phyloP scores from a whole-genome alignment of 2,113 vertebrate species.

The Lamprotornis superbus region DNA sequence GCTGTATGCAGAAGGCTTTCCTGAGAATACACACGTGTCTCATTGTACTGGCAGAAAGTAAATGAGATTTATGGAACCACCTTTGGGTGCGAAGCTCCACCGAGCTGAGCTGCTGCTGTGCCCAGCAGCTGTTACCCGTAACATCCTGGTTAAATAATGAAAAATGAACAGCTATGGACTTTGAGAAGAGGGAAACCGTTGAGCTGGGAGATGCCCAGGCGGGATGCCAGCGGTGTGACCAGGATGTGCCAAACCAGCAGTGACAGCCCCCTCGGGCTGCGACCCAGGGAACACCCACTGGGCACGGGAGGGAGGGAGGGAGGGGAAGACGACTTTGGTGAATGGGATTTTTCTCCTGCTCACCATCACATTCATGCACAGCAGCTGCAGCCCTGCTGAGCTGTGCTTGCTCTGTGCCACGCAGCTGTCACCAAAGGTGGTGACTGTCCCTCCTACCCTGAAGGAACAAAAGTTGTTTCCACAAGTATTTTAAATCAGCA shows the following conservation, averaged over 20 bases:
- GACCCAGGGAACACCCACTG: fast-evolving
- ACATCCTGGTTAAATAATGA: constrained; percentile 51
- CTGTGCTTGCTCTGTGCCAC: neutral
- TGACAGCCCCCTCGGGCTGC: neutral
- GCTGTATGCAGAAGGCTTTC: constrained; percentile 64
- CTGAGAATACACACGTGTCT: constrained; percentile 53
- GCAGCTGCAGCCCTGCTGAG: neutral
- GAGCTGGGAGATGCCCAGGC: neutral
- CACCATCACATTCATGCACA: neutral
- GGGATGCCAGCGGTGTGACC: fast-evolving
- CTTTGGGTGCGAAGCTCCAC: neutral
- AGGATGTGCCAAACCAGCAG: neutral
- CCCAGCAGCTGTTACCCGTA: constrained; percentile 71
- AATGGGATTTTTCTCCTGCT: neutral
- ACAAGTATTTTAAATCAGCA: constrained; percentile 33
- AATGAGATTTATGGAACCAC: constrained; percentile 5
- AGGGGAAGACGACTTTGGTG: neutral
- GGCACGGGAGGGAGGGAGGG: neutral
- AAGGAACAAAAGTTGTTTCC: neutral
- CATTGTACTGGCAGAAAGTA: neutral
- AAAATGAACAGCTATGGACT: constrained; percentile 3
- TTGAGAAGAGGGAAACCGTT: neutral
- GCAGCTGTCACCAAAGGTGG: neutral
- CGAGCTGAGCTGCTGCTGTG: constrained; percentile 42
- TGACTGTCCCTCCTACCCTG: neutral